Percentiles rank a stretch among this genome's conserved stretches.
Evolutionary conservation across 1,140 invertebrate genomes (phyloP).

Genomic region (Eulimnadia texana): DNA sequence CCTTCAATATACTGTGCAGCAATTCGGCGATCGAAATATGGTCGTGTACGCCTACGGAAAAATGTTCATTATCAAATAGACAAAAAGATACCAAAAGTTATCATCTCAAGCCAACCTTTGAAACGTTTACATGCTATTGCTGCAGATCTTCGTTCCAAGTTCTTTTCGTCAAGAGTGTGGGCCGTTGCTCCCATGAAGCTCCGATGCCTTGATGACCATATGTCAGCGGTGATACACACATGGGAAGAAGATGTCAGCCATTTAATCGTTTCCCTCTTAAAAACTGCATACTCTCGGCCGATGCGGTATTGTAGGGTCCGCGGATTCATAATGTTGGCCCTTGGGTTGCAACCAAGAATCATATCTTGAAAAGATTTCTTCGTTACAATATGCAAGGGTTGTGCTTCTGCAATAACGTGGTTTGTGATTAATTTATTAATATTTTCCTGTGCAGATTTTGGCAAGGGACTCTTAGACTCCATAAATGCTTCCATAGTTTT

Average conservation of each 20-base stretch:
- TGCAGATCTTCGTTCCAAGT: background rate
- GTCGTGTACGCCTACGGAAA: background rate
- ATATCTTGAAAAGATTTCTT: background rate
- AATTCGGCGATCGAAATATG: background rate
- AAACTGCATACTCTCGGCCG: background rate
- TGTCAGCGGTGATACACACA: background rate
- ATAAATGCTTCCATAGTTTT: no score
- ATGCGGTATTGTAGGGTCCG: background rate
- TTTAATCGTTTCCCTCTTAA: background rate
- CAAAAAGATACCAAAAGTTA: background rate
- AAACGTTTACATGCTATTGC: conserved; percentile 2
- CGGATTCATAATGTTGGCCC: background rate
- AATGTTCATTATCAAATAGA: background rate
- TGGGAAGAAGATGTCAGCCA: background rate
- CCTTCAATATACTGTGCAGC: background rate
- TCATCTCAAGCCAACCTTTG: conserved; percentile 5
- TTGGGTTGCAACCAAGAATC: background rate
- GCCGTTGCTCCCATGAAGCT: conserved; percentile 4
- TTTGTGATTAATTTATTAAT: background rate
- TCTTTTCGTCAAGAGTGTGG: background rate
- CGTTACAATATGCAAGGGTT: background rate
- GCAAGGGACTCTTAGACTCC: no score
- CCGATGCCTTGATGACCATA: background rate
- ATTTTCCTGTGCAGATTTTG: no score
- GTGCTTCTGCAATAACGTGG: background rate